Percentiles rank a stretch among this genome's conserved stretches.
These are phyloP conservation scores for Engystomops pustulosus DNA, from an alignment of 2,113 vertebrate species.

Conservation along the genomic window DNA sequence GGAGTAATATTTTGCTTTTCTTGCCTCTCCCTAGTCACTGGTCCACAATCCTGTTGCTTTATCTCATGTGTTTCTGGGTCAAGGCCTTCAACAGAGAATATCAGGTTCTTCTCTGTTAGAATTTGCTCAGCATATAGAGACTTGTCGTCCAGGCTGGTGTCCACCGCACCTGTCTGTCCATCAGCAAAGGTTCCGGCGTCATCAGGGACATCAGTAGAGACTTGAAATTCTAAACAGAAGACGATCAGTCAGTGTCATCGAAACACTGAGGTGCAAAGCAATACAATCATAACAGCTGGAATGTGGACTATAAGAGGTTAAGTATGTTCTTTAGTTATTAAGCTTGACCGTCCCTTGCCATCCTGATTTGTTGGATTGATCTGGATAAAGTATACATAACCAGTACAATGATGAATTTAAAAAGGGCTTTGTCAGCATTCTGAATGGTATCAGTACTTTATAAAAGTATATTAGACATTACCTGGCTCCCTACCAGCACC, in stretches of 20 bases:
- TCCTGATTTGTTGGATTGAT: background rate
- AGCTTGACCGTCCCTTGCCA: background rate
- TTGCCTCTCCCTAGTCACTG: slow-evolving; percentile 38
- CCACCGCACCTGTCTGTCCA: slow-evolving; percentile 65
- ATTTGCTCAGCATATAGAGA: slow-evolving; percentile 65
- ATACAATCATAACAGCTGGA: slow-evolving; percentile 16
- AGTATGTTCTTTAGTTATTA: background rate
- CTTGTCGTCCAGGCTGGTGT: slow-evolving; percentile 70
- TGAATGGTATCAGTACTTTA: too few species aligned
- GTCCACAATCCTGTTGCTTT: slow-evolving; percentile 13
- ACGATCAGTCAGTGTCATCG: slow-evolving; percentile 71
- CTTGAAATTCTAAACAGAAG: slow-evolving; percentile 79
- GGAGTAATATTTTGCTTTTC: slow-evolving; percentile 59
- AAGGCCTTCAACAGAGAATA: slow-evolving; percentile 61
- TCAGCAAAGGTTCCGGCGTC: slow-evolving; percentile 68
- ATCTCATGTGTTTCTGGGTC: slow-evolving; percentile 61
- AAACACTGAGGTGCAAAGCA: slow-evolving; percentile 54
- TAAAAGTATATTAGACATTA: too few species aligned
- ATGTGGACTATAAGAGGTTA: background rate
- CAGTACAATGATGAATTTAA: too few species aligned
- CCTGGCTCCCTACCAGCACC: too few species aligned
- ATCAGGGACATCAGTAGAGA: slow-evolving; percentile 69
- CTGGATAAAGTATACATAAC: background rate
- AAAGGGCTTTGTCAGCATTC: too few species aligned
- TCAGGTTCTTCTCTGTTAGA: slow-evolving; percentile 62